Evolutionary conservation across 2,888 invertebrate species (phyloP).

Genomic region (Eupeodes latifasciatus): DNA sequence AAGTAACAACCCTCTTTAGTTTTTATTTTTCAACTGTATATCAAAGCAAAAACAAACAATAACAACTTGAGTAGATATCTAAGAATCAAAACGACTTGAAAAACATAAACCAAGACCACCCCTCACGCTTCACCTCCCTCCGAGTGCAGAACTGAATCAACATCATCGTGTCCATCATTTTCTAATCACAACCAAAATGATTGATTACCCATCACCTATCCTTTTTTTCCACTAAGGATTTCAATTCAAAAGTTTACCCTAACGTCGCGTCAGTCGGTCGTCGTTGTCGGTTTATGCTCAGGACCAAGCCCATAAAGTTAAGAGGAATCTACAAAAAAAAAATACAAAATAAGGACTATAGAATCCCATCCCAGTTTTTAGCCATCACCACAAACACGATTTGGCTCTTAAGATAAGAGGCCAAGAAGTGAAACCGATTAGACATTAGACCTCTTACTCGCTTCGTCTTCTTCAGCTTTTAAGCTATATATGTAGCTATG

Average conservation of each 20-base stretch:
- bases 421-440: conserved; percentile 49
- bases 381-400: conserved; percentile 65
- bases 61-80: conserved; percentile 31
- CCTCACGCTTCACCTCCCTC: not conserved
- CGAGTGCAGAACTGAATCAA: not conserved
- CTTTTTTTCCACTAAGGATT: conserved; percentile 50
- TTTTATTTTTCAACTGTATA: not conserved
- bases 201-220: conserved; percentile 59
- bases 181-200: conserved; percentile 73
- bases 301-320: too few species aligned
- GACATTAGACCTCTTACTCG: conserved; percentile 31
- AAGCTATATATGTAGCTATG: not conserved
- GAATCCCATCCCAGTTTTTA: not conserved
- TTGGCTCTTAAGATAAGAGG: conserved; percentile 68
- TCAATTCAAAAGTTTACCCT: conserved; percentile 45
- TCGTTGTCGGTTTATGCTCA: too few species aligned
- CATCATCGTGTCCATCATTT: conserved; percentile 71
- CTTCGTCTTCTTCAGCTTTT: conserved; percentile 1
- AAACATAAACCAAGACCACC: not conserved
- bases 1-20: conserved; percentile 37
- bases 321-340: not conserved
- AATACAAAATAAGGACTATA: not conserved
- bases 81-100: conserved; percentile 45
- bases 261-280: too few species aligned
- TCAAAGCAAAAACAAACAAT: not conserved